phyloP scores from a whole-genome alignment of 2,797 vertebrate genomes.

The Anisognathus igniventris region DNA sequence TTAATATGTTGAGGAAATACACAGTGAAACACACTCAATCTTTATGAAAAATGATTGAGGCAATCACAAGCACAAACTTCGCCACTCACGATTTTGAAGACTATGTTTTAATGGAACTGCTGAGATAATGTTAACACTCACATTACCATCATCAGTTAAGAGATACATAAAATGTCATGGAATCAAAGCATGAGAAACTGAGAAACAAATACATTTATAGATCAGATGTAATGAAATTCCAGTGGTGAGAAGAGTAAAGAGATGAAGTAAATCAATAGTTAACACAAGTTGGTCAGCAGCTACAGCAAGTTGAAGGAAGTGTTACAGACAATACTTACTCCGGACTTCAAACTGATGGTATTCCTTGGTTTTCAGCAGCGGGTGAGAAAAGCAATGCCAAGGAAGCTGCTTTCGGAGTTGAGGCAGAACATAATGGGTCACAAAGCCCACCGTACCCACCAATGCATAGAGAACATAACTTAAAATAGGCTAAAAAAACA shows the following conservation, averaged over 20 bases:
- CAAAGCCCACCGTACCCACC: slow-evolving; percentile 87
- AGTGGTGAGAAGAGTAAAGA: not conserved
- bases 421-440: slow-evolving; percentile 95
- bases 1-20: not conserved
- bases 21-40: not conserved
- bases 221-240: not conserved
- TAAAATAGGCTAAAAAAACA: slow-evolving; percentile 84
- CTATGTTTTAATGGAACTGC: not conserved
- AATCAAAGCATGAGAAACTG: not conserved
- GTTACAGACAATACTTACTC: slow-evolving; percentile 76
- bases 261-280: not conserved
- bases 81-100: not conserved
- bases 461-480: slow-evolving; percentile 92
- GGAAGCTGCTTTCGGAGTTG: slow-evolving; percentile 96
- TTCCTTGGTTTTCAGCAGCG: slow-evolving; percentile 94
- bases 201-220: not conserved
- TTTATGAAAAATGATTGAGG: not conserved
- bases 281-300: not conserved
- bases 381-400: slow-evolving; percentile 97
- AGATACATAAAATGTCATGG: not conserved
- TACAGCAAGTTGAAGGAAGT: not conserved
- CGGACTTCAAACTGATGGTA: slow-evolving; percentile 98
- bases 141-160: not conserved
- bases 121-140: not conserved
- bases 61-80: not conserved